A percentile compares a stretch with the other conserved stretches of the same genome.
These are phyloP conservation scores for Mellivora capensis DNA, from an alignment of 2,113 vertebrate genomes.

Conservation along the genomic window DNA sequence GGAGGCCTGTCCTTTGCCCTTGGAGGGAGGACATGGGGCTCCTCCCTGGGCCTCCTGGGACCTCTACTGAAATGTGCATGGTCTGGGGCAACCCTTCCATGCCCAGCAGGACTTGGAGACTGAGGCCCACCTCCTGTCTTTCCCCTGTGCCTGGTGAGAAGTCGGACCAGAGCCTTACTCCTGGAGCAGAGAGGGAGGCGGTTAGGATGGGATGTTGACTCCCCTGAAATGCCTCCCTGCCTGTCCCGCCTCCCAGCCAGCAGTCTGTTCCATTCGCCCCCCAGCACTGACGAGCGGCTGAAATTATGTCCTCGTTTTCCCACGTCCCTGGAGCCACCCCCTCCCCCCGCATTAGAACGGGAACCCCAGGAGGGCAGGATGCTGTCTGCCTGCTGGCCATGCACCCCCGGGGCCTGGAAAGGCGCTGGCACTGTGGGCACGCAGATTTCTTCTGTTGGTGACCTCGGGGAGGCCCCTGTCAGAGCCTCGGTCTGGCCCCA, in stretches of 20 bases:
- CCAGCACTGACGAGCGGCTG: rapidly evolving
- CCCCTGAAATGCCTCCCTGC: not conserved
- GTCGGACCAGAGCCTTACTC: not conserved
- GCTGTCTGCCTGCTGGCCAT: rapidly evolving
- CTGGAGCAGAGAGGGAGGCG: not conserved
- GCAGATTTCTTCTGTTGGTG: not conserved
- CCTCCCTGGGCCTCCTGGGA: rapidly evolving
- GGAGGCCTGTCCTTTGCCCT: rapidly evolving
- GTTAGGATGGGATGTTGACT: not conserved
- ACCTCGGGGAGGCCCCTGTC: not conserved
- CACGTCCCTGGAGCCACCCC: not conserved
- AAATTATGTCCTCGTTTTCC: not conserved
- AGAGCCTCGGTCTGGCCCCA: not conserved
- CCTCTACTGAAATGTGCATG: rapidly evolving
- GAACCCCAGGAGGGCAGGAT: rapidly evolving
- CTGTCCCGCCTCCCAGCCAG: not conserved
- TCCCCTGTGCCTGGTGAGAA: no score
- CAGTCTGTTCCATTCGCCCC: rapidly evolving
- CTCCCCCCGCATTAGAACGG: rapidly evolving
- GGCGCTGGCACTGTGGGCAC: rapidly evolving
- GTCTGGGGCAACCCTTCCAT: not conserved
- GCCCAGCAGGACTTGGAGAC: not conserved
- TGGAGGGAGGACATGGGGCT: not conserved
- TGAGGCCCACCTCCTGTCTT: not conserved
- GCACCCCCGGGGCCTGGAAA: rapidly evolving